A percentile compares a stretch with the other conserved stretches of the same genome.
phyloP scores from a whole-genome alignment of 2,113 vertebrate species.

The Axis porcinus region DNA sequence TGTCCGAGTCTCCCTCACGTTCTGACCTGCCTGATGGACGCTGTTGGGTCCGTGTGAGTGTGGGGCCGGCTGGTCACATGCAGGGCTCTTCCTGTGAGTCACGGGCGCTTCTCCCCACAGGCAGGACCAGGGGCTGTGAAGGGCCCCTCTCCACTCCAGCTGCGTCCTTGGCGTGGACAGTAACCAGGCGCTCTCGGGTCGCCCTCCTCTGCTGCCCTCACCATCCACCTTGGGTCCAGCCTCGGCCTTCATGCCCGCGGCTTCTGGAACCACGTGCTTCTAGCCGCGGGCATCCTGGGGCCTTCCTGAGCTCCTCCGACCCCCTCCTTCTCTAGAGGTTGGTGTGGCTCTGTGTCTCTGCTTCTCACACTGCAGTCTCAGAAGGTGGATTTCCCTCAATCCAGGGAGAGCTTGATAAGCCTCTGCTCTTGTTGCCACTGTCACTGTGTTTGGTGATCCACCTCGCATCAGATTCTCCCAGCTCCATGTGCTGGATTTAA shows the following conservation, averaged over 20 bases:
- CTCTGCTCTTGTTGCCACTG: neutral
- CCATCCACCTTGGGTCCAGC: neutral
- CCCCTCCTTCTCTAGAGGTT: slow-evolving; percentile 8
- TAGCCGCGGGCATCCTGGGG: rapidly evolving
- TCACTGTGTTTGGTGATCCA: neutral
- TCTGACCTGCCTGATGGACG: neutral
- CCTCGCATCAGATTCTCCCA: neutral
- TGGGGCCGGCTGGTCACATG: neutral
- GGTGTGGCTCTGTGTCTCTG: neutral
- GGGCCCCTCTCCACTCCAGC: neutral
- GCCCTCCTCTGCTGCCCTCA: neutral
- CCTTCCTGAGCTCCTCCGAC: neutral
- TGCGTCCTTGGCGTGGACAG: neutral
- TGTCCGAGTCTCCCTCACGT: rapidly evolving
- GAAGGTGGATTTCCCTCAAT: neutral
- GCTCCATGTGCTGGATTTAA: neutral
- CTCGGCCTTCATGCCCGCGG: neutral
- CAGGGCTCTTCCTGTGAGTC: neutral
- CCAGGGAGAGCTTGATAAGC: neutral
- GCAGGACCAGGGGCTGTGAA: neutral
- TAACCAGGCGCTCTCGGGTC: neutral
- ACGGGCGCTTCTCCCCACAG: neutral
- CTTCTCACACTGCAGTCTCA: neutral
- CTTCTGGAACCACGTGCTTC: neutral
- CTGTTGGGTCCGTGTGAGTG: neutral